Conservation (phyloP, 2,888 invertebrate species). For the Oeneis ivallda region DNA sequence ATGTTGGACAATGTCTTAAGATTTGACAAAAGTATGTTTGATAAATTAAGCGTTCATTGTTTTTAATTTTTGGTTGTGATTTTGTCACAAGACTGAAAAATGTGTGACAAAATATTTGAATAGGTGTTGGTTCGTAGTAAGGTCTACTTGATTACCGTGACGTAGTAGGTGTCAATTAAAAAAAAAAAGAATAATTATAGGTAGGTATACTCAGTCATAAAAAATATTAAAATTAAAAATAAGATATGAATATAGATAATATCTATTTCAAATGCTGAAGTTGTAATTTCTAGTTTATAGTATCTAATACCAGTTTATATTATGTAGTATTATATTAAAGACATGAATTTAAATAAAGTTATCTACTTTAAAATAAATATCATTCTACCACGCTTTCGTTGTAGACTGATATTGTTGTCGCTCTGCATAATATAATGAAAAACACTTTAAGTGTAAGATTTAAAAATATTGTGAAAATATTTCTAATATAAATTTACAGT, state of each 20-base stretch:
- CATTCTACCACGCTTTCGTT: too few relatives aligned
- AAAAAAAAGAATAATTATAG: not conserved
- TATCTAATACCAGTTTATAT: too few relatives aligned
- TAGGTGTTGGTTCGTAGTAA: not conserved
- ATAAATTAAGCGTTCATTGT: constrained; percentile 62
- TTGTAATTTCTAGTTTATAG: not conserved
- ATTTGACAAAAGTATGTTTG: constrained; percentile 29
- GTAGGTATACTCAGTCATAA: not conserved
- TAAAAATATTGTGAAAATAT: too few relatives aligned
- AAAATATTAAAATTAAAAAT: not conserved
- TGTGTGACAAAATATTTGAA: not conserved
- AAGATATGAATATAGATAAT: too few relatives aligned
- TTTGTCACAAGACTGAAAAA: constrained; percentile 2
- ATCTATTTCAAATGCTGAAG: not conserved
- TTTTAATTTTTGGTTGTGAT: constrained; percentile 18
- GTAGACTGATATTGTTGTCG: too few relatives aligned
- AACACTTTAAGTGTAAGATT: too few relatives aligned
- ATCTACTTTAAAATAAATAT: too few relatives aligned
- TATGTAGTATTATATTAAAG: too few relatives aligned
- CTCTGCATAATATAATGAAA: too few relatives aligned
- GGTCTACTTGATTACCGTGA: not conserved
- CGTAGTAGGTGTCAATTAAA: not conserved
- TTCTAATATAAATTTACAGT: too few relatives aligned
- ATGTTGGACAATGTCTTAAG: constrained; percentile 33
- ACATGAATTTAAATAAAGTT: too few relatives aligned